These are phyloP conservation scores for Heliothis subflexa DNA, from an alignment of 1,140 invertebrate species.

Conservation along the genomic window DNA sequence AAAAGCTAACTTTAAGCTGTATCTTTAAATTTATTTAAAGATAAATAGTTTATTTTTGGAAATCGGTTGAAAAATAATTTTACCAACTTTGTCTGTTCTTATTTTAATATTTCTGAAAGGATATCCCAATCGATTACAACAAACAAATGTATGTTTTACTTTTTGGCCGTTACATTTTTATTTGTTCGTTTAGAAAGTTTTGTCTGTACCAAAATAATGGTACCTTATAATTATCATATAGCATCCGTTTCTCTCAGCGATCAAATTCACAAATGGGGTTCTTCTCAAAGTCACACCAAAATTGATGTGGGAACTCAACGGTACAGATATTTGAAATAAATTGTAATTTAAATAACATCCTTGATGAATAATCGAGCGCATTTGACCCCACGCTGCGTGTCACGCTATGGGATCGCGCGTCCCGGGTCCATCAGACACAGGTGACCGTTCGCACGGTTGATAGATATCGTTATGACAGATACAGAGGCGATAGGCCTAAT, in stretches of 20 bases:
- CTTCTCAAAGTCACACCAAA: constrained; percentile 34
- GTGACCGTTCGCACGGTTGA: constrained; percentile 70
- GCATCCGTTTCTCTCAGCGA: not conserved
- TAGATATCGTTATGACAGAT: constrained; percentile 53
- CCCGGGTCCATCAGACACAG: constrained; percentile 57
- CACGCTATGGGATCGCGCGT: constrained; percentile 57
- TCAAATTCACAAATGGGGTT: constrained; percentile 11
- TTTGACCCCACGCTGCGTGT: constrained; percentile 44
- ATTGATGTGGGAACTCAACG: constrained; percentile 50
- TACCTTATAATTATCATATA: not conserved
- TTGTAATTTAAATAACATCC: constrained; percentile 49
- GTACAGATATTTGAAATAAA: constrained; percentile 20
- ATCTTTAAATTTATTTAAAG: too few species aligned
- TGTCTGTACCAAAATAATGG: not conserved
- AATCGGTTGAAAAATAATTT: too few species aligned
- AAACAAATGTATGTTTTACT: not conserved
- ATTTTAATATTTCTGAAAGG: too few species aligned
- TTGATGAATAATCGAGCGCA: constrained; percentile 27
- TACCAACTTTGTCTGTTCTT: too few species aligned
- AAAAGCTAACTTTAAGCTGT: too few species aligned
- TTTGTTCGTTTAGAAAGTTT: not conserved
- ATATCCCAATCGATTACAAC: too few species aligned
- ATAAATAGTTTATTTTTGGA: too few species aligned
- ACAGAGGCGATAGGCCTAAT: constrained; percentile 30
- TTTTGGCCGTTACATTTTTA: not conserved